These are phyloP conservation scores for Apolygus lucorum DNA, from an alignment of 1,140 invertebrate genomes.

Conservation along the genomic window DNA sequence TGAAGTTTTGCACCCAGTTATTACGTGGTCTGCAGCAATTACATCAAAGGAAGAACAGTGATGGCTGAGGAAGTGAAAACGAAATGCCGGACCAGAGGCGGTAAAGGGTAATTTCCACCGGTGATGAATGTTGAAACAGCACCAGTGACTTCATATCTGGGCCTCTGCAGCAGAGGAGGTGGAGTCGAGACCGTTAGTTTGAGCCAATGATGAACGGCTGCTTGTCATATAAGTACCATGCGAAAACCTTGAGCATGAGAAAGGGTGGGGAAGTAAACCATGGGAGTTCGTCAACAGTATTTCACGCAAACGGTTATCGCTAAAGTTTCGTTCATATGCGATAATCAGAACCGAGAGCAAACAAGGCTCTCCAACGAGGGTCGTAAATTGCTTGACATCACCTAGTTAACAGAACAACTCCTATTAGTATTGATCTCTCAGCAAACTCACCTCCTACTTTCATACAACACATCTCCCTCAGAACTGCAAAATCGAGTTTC, in stretches of 20 bases:
- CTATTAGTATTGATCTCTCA: slow-evolving; percentile 12
- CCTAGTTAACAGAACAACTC: slow-evolving; percentile 5
- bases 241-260: no score
- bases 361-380: not conserved
- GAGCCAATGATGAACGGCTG: not conserved
- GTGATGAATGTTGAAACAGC: slow-evolving; percentile 11
- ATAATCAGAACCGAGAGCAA: slow-evolving; percentile 13
- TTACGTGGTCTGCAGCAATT: no score
- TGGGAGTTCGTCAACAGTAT: slow-evolving; percentile 9
- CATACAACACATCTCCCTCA: no score
- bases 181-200: not conserved
- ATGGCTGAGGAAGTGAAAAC: no score
- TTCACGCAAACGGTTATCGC: slow-evolving; percentile 15
- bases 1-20: no score
- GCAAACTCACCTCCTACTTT: no score
- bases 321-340: slow-evolving; percentile 15
- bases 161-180: not conserved
- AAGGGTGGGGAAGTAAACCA: not conserved
- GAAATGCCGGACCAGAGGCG: no score
- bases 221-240: slow-evolving; percentile 12
- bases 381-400: slow-evolving; percentile 10
- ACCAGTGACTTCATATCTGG: slow-evolving; percentile 7
- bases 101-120: no score
- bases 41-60: no score
- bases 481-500: no score